Evolutionary conservation across 2,113 vertebrate genomes (phyloP).

Genomic region (Zonotrichia leucophrys): DNA sequence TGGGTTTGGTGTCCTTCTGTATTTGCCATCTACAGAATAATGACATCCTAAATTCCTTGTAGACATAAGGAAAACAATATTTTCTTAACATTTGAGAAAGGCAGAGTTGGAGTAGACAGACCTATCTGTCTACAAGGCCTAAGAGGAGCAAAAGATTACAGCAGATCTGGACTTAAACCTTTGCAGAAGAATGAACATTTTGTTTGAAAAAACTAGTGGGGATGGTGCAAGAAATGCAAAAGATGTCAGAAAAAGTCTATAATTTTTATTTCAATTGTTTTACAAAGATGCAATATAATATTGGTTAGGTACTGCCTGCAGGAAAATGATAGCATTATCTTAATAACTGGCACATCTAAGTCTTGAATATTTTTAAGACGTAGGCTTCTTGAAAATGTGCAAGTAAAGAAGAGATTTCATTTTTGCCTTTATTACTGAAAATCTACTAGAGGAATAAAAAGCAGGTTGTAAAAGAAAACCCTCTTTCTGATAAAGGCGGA

Average conservation of each 20-base stretch:
- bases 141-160: background rate
- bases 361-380: background rate
- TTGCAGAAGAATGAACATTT: background rate
- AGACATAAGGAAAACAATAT: background rate
- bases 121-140: background rate
- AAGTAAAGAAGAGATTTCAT: background rate
- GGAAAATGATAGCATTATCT: constrained; percentile 35
- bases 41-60: background rate
- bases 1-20: background rate
- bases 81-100: constrained; percentile 9
- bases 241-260: background rate
- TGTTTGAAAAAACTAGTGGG: background rate
- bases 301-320: background rate
- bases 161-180: background rate
- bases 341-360: background rate
- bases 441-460: background rate
- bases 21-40: background rate
- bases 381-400: background rate
- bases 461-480: constrained; percentile 2
- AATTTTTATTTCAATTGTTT: constrained; percentile 39
- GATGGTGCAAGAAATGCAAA: background rate
- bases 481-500: background rate
- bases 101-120: background rate
- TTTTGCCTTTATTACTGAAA: background rate
- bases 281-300: background rate